A percentile compares a stretch with the other conserved stretches of the same genome.
Conservation (phyloP, 2,888 invertebrate genomes). For the Hoplodrina ambigua region DNA sequence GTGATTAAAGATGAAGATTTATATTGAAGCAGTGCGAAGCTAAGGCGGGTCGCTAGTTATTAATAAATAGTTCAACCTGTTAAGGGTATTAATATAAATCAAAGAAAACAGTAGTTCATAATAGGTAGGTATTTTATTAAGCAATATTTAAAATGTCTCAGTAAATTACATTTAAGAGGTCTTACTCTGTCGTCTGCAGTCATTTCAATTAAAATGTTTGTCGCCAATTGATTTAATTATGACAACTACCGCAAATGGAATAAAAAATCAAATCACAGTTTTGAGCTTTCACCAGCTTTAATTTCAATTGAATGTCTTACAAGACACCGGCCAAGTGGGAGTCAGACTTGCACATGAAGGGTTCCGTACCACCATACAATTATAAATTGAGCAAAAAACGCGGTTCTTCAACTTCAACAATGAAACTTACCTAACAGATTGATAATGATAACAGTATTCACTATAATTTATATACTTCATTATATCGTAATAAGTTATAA, state of each 20-base stretch:
- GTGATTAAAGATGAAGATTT: too few relatives aligned
- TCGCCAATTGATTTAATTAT: conserved; percentile 28
- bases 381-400: too few relatives aligned
- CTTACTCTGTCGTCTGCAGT: conserved; percentile 24
- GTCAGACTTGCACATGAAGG: too few relatives aligned
- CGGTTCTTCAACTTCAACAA: too few relatives aligned
- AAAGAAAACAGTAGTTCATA: background rate
- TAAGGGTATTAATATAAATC: background rate
- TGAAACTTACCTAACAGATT: too few relatives aligned
- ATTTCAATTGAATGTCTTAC: conserved; percentile 2
- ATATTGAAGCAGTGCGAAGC: too few relatives aligned
- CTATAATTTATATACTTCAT: too few relatives aligned
- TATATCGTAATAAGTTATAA: too few relatives aligned
- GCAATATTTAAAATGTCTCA: background rate
- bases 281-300: conserved; percentile 28
- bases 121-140: background rate
- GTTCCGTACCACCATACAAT: too few relatives aligned
- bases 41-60: too few relatives aligned
- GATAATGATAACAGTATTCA: too few relatives aligned
- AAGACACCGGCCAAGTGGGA: background rate
- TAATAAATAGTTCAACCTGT: background rate
- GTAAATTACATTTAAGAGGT: background rate
- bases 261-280: conserved; percentile 10
- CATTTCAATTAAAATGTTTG: conserved; percentile 31
- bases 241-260: conserved; percentile 31